Conservation (phyloP, 2,797 vertebrate species). For the Anableps anableps region DNA sequence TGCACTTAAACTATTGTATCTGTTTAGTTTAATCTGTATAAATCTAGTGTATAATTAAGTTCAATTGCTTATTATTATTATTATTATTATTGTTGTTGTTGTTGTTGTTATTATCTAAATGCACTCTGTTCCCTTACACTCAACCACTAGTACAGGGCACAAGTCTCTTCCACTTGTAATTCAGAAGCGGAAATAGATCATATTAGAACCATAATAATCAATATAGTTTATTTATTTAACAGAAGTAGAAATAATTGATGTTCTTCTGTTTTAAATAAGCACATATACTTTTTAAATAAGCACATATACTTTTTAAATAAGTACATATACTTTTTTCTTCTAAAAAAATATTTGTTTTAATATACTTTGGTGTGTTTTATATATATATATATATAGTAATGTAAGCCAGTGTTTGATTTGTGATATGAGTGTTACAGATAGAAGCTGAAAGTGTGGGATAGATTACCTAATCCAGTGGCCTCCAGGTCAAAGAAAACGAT, state of each 20-base stretch:
- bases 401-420: no score
- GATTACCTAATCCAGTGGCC: constrained; percentile 76
- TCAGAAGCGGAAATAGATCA: no score
- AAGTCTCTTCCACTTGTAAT: no score
- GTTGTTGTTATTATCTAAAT: no score
- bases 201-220: no score
- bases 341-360: background rate
- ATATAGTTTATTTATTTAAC: no score
- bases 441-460: background rate
- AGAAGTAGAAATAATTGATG: no score
- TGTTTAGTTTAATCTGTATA: background rate
- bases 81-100: no score
- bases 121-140: no score
- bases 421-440: background rate
- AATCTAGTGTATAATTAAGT: background rate
- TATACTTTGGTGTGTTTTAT: background rate
- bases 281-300: background rate
- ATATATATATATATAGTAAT: no score
- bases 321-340: background rate
- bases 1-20: background rate
- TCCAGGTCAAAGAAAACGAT: constrained; percentile 81
- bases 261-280: background rate
- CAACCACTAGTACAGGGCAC: no score
- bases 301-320: background rate
- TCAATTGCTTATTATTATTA: no score